phyloP scores from a whole-genome alignment of 2,113 vertebrate species.

The Vulpes vulpes region DNA sequence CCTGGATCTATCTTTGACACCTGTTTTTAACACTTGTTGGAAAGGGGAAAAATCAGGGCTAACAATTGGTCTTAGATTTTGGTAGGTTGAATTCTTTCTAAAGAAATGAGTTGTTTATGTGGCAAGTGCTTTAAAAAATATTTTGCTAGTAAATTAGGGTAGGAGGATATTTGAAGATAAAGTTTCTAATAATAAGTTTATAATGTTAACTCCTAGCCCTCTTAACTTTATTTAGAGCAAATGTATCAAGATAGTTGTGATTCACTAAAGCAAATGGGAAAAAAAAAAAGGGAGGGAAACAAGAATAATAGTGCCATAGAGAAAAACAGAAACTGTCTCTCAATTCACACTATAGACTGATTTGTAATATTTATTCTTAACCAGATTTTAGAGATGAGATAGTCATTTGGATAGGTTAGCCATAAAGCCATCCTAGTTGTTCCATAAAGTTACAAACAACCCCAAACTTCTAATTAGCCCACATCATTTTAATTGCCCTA shows the following conservation, averaged over 20 bases:
- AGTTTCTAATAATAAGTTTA: constrained; percentile 47
- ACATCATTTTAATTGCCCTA: neutral
- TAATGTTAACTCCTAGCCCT: constrained; percentile 21
- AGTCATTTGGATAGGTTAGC: neutral
- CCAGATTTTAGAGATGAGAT: neutral
- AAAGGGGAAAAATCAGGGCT: neutral
- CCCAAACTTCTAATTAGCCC: neutral
- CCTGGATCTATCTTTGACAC: constrained; percentile 12
- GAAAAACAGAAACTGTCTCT: neutral
- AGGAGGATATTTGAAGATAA: neutral
- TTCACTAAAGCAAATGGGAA: neutral
- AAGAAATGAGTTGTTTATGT: constrained; percentile 49
- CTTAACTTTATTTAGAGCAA: constrained; percentile 18
- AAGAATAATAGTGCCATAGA: neutral
- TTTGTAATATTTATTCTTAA: constrained; percentile 25
- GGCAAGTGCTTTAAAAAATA: neutral
- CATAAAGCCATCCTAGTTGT: neutral
- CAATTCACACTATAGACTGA: neutral
- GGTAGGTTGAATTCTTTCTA: neutral
- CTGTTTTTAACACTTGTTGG: constrained; percentile 56
- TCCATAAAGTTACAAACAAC: neutral
- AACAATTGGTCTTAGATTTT: constrained; percentile 51
- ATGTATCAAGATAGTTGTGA: neutral
- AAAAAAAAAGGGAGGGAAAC: neutral
- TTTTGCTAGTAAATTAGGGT: constrained; percentile 19